Conservation (phyloP, 2,888 invertebrate genomes). For the Xylophagus ater region DNA sequence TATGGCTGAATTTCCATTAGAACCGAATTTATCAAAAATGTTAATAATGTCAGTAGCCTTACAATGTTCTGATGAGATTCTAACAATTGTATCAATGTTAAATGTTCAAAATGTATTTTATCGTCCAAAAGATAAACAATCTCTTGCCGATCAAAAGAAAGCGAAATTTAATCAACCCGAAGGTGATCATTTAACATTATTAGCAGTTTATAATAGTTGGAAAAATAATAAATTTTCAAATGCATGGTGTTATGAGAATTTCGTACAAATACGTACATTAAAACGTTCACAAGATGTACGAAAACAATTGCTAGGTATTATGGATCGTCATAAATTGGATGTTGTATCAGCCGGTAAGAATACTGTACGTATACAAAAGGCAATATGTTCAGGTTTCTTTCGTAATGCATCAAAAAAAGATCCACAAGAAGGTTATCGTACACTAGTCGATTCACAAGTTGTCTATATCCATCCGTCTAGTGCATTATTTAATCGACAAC, state of each 20-base stretch:
- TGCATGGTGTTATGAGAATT: constrained; percentile 99
- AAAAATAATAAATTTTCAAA: constrained; percentile 97
- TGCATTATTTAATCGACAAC: constrained; percentile 94
- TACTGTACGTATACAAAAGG: constrained; percentile 91
- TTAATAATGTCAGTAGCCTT: constrained; percentile 97
- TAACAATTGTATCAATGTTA: constrained; percentile 98
- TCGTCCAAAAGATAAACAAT: constrained; percentile 88
- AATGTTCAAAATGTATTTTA: constrained; percentile 99
- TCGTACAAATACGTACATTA: constrained; percentile 91
- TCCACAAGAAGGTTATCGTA: constrained; percentile 96
- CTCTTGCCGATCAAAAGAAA: constrained; percentile 95
- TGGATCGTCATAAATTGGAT: constrained; percentile 94
- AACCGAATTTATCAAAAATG: constrained; percentile 97
- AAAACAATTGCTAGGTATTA: constrained; percentile 92
- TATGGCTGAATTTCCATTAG: constrained; percentile 99
- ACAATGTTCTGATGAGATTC: constrained; percentile 94
- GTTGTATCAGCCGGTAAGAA: constrained; percentile 95
- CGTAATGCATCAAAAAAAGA: constrained; percentile 98
- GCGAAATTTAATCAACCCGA: constrained; percentile 99
- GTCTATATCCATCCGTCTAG: constrained; percentile 99
- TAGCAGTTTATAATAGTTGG: constrained; percentile 99
- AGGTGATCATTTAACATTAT: constrained; percentile 91
- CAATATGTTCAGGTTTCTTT: constrained; percentile 97
- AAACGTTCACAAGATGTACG: constrained; percentile 97
- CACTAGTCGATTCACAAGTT: constrained; percentile 92